Evolutionary conservation across 2,113 vertebrate species (phyloP).

Genomic region (Ictidomys tridecemlineatus): DNA sequence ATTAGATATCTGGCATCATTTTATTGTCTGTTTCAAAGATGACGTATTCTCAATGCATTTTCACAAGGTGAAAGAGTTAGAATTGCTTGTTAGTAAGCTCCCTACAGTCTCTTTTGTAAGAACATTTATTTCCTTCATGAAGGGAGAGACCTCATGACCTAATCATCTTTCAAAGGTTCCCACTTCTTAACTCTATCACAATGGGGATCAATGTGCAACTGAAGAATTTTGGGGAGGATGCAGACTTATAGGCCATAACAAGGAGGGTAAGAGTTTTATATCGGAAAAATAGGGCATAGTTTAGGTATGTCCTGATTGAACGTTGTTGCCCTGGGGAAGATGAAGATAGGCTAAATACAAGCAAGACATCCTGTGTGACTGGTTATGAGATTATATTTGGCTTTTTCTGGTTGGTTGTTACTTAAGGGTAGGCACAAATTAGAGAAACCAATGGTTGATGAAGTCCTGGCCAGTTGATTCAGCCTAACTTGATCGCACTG

Average conservation of each 20-base stretch:
- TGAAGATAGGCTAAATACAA: neutral
- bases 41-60: neutral
- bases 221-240: neutral
- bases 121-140: neutral
- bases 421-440: neutral
- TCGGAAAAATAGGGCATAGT: neutral
- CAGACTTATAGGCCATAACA: too few species aligned
- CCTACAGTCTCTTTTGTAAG: neutral
- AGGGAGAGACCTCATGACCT: neutral
- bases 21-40: neutral
- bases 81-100: neutral
- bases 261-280: neutral
- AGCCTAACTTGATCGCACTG: neutral
- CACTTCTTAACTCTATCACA: too few species aligned
- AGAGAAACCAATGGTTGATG: neutral
- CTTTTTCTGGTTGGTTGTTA: neutral
- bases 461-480: neutral
- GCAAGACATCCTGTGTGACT: neutral
- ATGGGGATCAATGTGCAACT: neutral
- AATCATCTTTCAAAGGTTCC: neutral
- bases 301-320: neutral
- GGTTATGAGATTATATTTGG: neutral
- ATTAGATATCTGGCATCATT: neutral
- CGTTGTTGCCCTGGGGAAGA: neutral
- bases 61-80: rapidly evolving